phyloP scores from a whole-genome alignment of 2,888 invertebrate species.

The Drosophila atripex region DNA sequence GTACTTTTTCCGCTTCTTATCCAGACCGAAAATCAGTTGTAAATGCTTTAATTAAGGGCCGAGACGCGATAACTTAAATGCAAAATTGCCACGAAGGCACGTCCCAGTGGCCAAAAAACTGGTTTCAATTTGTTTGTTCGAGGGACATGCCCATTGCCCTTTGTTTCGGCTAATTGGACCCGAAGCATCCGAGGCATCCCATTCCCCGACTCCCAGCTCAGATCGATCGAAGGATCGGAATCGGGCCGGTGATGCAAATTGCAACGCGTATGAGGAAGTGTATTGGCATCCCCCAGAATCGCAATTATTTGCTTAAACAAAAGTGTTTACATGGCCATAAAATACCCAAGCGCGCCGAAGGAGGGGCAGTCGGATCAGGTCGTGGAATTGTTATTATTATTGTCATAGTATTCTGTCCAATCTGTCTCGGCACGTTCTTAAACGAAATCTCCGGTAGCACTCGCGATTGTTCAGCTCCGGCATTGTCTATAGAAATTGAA shows the following conservation, averaged over 20 bases:
- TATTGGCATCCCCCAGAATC: slow-evolving; percentile 47
- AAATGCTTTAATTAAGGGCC: slow-evolving; percentile 70
- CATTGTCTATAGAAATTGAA: slow-evolving; percentile 42
- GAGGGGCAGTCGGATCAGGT: slow-evolving; percentile 44
- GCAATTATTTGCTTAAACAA: slow-evolving; percentile 62
- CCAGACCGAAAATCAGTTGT: slow-evolving; percentile 61
- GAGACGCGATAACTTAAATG: slow-evolving; percentile 64
- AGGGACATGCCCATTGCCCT: slow-evolving; percentile 41
- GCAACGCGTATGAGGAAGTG: slow-evolving; percentile 62
- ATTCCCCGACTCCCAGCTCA: slow-evolving; percentile 5
- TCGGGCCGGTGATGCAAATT: slow-evolving; percentile 42
- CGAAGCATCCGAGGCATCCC: slow-evolving; percentile 14
- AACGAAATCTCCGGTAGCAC: slow-evolving; percentile 53
- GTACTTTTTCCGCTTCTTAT: slow-evolving; percentile 42
- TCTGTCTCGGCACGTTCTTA: slow-evolving; percentile 61
- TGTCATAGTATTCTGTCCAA: slow-evolving; percentile 22
- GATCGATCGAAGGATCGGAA: slow-evolving; percentile 17
- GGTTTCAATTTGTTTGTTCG: slow-evolving; percentile 39
- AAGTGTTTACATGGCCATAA: slow-evolving; percentile 58
- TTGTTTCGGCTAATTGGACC: slow-evolving; percentile 58
- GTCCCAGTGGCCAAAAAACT: slow-evolving; percentile 44
- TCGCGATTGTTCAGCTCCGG: slow-evolving; percentile 50
- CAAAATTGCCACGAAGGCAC: slow-evolving; percentile 62
- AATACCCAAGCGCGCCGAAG: slow-evolving; percentile 8
- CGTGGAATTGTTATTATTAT: slow-evolving; percentile 29